Base-by-base conservation (phyloP, 2,888 invertebrate genomes). In the Axea sp. region DNA sequence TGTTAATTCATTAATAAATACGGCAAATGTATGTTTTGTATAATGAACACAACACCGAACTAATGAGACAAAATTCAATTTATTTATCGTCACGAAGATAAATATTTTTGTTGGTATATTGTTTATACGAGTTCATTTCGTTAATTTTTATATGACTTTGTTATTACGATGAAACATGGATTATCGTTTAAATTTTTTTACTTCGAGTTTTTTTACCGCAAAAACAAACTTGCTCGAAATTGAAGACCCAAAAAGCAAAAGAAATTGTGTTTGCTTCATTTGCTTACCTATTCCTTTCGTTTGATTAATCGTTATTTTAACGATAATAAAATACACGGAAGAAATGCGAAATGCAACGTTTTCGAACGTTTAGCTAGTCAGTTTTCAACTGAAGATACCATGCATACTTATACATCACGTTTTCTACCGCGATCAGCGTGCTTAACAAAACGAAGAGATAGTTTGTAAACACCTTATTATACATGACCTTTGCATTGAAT, bases 381-480 rank as follows among this genome's bases (percentile, higher is more conserved):
- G 30, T 39, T 17, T 47, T 6, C 43, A 9, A 69, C 59, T 37
- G 41, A 49, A 24, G 35, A 51, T 17, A 43, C 14, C 30, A 30
- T 33, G 26, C 22, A 12, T 45, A 47, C 37, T 51, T 22, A 37
- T 60, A 45, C 51, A 59, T 53, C 69, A 60, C 53, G 45, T 45
- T 60, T 45, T 59, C 19, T 12, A 19, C 39, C 17, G 8, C 59
- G 35, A 68, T 59, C 28, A 43, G 31, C 1, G 45, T 53, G 19
- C 12, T 26, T 69, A 60, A 45, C 31, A 30, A 60, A 69, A 45
- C 6, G 51, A 43, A 37, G 28, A 22, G 43, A 51, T 45, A 24
- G 69, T 69, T 69, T 69, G 69, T 62, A 62, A 69, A 69, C 62
- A 69, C 53, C 9, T 30, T 37, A n/a, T n/a, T n/a, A 53, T 45